phyloP scores from a whole-genome alignment of 2,888 invertebrate genomes.

The Caradrina kadenii region DNA sequence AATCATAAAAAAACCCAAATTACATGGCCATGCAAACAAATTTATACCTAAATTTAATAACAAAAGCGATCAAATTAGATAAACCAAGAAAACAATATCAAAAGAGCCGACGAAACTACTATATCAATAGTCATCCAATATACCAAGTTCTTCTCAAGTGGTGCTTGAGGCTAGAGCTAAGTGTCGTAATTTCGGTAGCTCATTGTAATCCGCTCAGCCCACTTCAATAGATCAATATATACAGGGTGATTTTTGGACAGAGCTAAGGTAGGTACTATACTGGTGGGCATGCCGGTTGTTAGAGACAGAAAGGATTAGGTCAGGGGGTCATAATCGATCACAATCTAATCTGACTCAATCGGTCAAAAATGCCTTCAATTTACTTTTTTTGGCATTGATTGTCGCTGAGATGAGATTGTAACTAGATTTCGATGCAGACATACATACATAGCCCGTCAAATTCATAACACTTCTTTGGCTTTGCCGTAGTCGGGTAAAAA shows the following conservation, averaged over 20 bases:
- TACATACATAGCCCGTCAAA: no score
- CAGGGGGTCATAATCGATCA: no score
- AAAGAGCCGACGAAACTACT: neutral
- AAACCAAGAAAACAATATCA: neutral
- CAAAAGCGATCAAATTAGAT: constrained; percentile 10
- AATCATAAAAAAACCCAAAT: neutral
- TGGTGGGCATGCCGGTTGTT: neutral
- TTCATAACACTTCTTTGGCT: no score
- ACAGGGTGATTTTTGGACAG: neutral
- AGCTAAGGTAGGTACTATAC: neutral
- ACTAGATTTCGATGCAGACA: no score
- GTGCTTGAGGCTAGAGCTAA: neutral
- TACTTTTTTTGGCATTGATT: no score
- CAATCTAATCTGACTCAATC: no score
- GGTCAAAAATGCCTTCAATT: no score
- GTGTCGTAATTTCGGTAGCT: constrained; percentile 31
- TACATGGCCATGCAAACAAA: neutral
- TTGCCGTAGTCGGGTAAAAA: no score
- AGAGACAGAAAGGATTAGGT: neutral
- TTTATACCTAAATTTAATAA: neutral
- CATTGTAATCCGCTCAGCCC: constrained; percentile 38
- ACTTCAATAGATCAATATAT: constrained; percentile 44
- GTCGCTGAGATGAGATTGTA: no score
- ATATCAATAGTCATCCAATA: constrained; percentile 3
- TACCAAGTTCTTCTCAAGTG: constrained; percentile 24